Evolutionary conservation across 2,797 vertebrate genomes (phyloP).

Genomic region (Eulemur rubriventer): DNA sequence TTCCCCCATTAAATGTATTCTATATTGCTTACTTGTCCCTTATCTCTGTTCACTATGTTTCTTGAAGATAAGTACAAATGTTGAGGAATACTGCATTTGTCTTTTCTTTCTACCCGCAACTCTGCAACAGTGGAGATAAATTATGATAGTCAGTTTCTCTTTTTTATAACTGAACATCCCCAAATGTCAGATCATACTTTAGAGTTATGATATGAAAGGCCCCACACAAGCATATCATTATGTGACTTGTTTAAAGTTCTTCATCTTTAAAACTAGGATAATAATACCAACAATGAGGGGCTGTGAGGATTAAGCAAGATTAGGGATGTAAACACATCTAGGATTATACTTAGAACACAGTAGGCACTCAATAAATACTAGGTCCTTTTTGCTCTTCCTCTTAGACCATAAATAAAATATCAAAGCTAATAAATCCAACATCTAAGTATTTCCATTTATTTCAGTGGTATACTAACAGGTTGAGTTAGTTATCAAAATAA

Average conservation of each 20-base stretch:
- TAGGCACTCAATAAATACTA: constrained; percentile 66
- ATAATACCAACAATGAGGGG: constrained; percentile 51
- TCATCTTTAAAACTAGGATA: constrained; percentile 50
- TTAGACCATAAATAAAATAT: constrained; percentile 50
- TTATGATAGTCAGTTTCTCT: constrained; percentile 24
- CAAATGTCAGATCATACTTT: constrained; percentile 39
- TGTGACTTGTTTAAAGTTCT: constrained; percentile 60
- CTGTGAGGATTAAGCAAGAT: constrained; percentile 61
- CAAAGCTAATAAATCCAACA: constrained; percentile 64
- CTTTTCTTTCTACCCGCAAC: constrained; percentile 4
- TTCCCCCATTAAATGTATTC: neutral
- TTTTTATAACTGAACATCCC: constrained; percentile 39
- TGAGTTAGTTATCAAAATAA: constrained; percentile 42
- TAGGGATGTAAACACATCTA: constrained; percentile 53
- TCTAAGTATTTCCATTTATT: constrained; percentile 57
- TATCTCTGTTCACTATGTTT: neutral
- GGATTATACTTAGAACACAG: constrained; percentile 61
- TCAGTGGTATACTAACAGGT: constrained; percentile 48
- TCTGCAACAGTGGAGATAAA: constrained; percentile 42
- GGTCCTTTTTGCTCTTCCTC: constrained; percentile 46
- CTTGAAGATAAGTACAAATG: neutral
- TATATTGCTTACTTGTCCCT: neutral
- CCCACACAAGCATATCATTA: constrained; percentile 17
- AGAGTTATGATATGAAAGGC: constrained; percentile 36
- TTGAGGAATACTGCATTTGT: neutral